phyloP scores from a whole-genome alignment of 2,113 vertebrate genomes.

The Gambusia holbrooki region DNA sequence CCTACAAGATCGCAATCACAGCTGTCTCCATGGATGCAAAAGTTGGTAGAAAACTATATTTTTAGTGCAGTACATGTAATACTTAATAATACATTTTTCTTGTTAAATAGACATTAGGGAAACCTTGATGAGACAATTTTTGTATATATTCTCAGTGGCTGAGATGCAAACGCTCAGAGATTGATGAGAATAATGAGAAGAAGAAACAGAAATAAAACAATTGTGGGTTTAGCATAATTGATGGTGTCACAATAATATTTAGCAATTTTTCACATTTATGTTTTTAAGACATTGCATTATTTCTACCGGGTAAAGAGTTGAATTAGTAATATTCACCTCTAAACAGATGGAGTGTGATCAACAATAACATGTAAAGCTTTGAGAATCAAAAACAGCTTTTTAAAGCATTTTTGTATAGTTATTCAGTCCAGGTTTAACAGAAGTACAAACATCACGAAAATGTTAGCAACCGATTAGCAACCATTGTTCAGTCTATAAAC shows the following conservation, averaged over 20 bases:
- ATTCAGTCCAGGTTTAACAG: too few species aligned
- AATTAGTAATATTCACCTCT: not conserved
- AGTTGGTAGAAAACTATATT: not conserved
- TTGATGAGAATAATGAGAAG: not conserved
- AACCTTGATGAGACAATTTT: not conserved
- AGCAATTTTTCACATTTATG: not conserved
- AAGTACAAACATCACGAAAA: too few species aligned
- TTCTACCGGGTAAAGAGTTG: not conserved
- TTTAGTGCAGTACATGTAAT: not conserved
- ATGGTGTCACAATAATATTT: not conserved
- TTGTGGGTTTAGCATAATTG: too few species aligned
- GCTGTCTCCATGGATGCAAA: not conserved
- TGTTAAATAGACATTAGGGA: not conserved
- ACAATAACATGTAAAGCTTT: too few species aligned
- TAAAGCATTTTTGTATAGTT: too few species aligned
- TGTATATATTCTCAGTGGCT: not conserved
- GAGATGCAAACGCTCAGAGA: not conserved
- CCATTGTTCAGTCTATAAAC: too few species aligned
- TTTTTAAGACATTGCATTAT: not conserved
- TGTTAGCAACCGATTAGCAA: too few species aligned
- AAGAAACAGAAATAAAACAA: too few species aligned
- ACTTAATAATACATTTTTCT: not conserved
- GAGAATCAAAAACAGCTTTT: too few species aligned
- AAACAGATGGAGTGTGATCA: too few species aligned
- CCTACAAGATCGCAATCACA: not conserved